Conservation (phyloP, 2,888 invertebrate species). For the Cheilosia variabilis region DNA sequence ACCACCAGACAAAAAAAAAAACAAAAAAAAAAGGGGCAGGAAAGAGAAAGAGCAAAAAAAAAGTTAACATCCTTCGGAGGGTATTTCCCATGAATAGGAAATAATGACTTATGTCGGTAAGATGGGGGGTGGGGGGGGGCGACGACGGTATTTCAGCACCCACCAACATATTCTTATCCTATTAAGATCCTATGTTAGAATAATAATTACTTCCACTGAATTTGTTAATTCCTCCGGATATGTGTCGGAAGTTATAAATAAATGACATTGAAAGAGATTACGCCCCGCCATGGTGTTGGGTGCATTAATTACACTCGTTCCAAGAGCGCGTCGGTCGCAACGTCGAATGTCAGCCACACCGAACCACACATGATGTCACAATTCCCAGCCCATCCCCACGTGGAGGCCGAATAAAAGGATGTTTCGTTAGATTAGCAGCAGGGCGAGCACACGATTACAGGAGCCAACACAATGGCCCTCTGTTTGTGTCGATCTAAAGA, state of each 20-base stretch:
- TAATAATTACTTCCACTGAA: constrained; percentile 74
- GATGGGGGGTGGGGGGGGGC: background rate
- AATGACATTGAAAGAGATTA: constrained; percentile 73
- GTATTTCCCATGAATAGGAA: constrained; percentile 62
- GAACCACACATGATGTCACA: constrained; percentile 24
- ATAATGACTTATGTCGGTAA: constrained; percentile 55
- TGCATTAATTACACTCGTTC: constrained; percentile 69
- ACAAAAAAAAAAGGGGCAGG: constrained; percentile 1
- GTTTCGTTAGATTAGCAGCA: constrained; percentile 2
- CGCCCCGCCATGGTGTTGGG: constrained; percentile 19
- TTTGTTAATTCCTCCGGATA: constrained; percentile 74
- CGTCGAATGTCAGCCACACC: constrained; percentile 32
- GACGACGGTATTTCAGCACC: background rate
- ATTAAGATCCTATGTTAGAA: constrained; percentile 66
- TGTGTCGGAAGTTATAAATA: constrained; percentile 74
- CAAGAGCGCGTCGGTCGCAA: constrained; percentile 8
- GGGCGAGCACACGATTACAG: constrained; percentile 33
- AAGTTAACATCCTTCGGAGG: constrained; percentile 12
- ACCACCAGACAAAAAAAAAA: constrained; percentile 15
- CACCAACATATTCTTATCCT: constrained; percentile 57
- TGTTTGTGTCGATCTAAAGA: constrained; percentile 43
- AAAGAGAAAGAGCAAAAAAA: constrained; percentile 5
- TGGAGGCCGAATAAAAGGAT: constrained; percentile 22
- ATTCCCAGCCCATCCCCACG: background rate
- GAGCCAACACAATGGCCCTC: constrained; percentile 5